Base-by-base conservation (phyloP, 2,888 invertebrate species). In the Eulithis testata region DNA sequence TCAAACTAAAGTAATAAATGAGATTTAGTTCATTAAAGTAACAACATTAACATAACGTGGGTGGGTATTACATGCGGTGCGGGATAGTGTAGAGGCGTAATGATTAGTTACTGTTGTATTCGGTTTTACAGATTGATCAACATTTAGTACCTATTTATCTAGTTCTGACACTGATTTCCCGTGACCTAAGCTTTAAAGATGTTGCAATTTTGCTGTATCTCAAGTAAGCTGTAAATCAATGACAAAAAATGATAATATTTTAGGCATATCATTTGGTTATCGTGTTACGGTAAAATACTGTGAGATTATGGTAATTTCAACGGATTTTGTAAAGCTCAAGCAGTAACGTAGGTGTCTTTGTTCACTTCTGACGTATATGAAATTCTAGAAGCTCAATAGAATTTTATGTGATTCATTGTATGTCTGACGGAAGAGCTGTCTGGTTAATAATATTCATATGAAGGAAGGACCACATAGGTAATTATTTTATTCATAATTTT, bases 11-110 rank as follows among this genome's bases (percentile, higher is more conserved):
- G 79, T 84, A 83, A 84, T 83, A 84, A 85, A 86, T 80, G 83
- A 84, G 82, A 84, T 84, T 86, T 84, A 81, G 81, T 84, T 83
- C 81, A 83, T 86, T 86, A 80, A 74, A 73, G 76, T 80, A 75
- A 71, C 75, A 75, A 73, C 63, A 85, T 87, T 86, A 83, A 76
- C 81, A 82, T 83, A 80, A 76, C 78, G 86, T 88, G 84, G 86
- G 88, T 85, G 85, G 83, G 76, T 76, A 75, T 68, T 66, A 73
- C 71, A 71, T 76, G 80, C 65, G 68, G 73, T 69, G 73, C 69
- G 70, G 73, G 70, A 68, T 54, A 63, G 47, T 49, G 68, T 61
- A 66, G 52, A 70, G 66, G 70, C 71, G 70, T 68, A 70, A 76
- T 75, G 70, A 75, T 75, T 74, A 69, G 72, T 72, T 40, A 40